Base-by-base conservation (phyloP, 2,888 invertebrate genomes). In the Protonemura montana region DNA sequence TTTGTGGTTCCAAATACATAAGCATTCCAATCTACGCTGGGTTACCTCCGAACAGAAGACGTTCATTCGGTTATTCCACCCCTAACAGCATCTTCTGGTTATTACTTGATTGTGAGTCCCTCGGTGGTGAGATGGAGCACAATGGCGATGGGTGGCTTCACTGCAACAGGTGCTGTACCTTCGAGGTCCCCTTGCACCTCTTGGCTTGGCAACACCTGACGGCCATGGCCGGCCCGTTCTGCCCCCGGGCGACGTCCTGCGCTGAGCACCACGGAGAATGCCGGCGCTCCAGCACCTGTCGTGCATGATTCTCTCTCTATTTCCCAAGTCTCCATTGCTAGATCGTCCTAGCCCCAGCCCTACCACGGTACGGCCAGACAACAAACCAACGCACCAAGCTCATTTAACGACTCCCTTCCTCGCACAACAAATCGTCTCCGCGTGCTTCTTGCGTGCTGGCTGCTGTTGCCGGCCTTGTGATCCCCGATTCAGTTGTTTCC, bases 191-290 rank as follows among this genome's bases (percentile, higher is more conserved):
- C 86, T 21, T 85, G 59, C 59, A 59, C 42, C 85, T 85, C 35
- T 81, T 87, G 85, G 85, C 35, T 81, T 87, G 85, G 85, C 87
- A 83, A 85, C 87, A 87, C 87, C 87, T 87, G 87, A 87, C 87
- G 87, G 83, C 81, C 59, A 59, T 59, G 59, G 59, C 59, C 59
- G 59, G 6, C 13, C 1, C 59, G 13, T 21, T 2, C 21, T 59
- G 59, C 59, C 59, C 59, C 21, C 59, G 16, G 13, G 59, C 59
- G 6, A 3, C 59, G 59, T 13, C 59, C 59, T 59, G 59, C 59
- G 59, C 13, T 21, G 13, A 21, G 59, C 59, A 59, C 86, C 83
- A 27, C 82, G 35, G 85, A 85, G 87, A 83, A 85, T 82, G 85
- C 82, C 42, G 77, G 85, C 27, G 82, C 83, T 87, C 87, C 84